Base-by-base conservation (phyloP, 2,888 invertebrate species). In the Yponomeuta sedellus region DNA sequence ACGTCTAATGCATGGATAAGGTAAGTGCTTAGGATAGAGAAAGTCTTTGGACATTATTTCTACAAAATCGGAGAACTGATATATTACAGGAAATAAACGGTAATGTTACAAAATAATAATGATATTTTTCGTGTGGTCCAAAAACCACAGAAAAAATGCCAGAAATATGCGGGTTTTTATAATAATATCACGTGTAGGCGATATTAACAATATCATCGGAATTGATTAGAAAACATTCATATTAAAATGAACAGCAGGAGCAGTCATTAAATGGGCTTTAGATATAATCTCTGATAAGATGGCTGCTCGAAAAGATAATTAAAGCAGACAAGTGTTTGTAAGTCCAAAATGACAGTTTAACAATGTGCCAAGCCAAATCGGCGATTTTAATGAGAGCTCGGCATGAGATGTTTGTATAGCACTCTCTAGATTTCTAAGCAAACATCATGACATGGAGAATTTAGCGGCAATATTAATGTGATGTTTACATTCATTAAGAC, bases 401-500 rank as follows among this genome's bases (percentile, higher is more conserved):
- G 25, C 20, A 59, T 59, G 25, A 59, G 11, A 20, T 59, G 58
- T 19, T 58, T 58, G 22, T 22, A 52, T 59, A 25, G 25, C 59
- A 12, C 59, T 59, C 25, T 59, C 59, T 59, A 59, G 22, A 12
- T 25, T 25, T 20, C 59, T 22, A 22, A 59, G 25, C 59, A 59
- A 59, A 59, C 59, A 59, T 59, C 59, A 59, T 22, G 44, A 22
- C 22, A 59, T 59, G 59, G 25, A 59, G 59, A 20, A 20, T 25
- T 59, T 20, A 59, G 59, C 12, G 10, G 22, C 25, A 4, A 59
- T 22, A 59, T 59, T 59, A 59, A 22, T 28, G 61, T 61, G 2
- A 61, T 61, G 61, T 61, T 61, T 61, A 25, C 61, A 39, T 61
- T 34, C 25, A 61, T 61, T 61, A 25, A n/a, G 61, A 28, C 25